phyloP scores from a whole-genome alignment of 2,113 vertebrate species.

The Theropithecus gelada region DNA sequence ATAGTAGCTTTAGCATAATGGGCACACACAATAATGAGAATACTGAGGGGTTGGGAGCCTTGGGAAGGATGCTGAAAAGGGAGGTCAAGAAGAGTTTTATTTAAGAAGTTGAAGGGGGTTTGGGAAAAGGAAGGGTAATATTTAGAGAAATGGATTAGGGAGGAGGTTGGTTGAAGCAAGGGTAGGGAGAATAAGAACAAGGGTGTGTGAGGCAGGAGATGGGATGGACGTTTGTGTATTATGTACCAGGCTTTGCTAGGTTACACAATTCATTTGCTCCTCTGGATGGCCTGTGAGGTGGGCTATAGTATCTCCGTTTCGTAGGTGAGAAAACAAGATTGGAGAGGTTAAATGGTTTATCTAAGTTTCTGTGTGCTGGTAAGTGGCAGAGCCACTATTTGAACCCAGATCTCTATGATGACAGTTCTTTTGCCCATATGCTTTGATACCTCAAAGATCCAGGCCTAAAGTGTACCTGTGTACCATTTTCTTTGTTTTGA shows the following conservation, averaged over 20 bases:
- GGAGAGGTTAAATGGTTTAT: neutral
- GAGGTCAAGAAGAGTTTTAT: neutral
- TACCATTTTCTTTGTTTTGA: neutral
- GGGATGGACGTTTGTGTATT: neutral
- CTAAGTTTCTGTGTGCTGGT: neutral
- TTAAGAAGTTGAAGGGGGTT: neutral
- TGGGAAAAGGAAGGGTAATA: neutral
- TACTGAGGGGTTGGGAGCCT: neutral
- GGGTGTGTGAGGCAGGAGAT: neutral
- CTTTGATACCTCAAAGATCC: neutral
- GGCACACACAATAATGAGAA: neutral
- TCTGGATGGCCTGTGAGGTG: neutral
- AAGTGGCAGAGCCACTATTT: neutral
- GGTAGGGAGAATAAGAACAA: neutral
- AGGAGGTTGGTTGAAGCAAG: neutral
- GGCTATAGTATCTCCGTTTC: neutral
- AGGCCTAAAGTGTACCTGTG: neutral
- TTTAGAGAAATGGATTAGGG: neutral
- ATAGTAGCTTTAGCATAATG: neutral
- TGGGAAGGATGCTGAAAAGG: neutral
- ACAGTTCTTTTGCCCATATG: neutral
- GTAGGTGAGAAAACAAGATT: neutral
- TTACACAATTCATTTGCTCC: neutral
- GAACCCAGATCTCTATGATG: neutral
- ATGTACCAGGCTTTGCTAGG: neutral